Percentiles rank a stretch among this genome's conserved stretches.
Conservation (phyloP, 2,113 vertebrate genomes). For the Salvator merianae region DNA sequence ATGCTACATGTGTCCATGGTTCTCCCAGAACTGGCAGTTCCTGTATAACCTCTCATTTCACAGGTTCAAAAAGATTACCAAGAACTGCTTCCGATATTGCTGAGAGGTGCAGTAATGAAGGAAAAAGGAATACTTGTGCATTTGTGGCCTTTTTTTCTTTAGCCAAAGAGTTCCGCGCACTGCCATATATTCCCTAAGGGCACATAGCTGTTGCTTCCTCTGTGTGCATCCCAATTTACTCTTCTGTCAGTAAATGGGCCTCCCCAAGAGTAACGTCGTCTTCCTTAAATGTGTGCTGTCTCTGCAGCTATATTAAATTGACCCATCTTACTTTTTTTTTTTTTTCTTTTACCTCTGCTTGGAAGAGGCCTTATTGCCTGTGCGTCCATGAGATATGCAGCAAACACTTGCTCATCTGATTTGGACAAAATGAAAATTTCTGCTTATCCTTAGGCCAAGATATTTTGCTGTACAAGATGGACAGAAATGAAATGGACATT, state of each 20-base stretch:
- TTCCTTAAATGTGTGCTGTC: neutral
- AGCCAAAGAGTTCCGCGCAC: neutral
- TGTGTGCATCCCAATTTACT: neutral
- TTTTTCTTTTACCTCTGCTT: neutral
- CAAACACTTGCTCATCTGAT: neutral
- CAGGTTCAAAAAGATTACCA: too few species aligned
- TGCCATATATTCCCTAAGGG: neutral
- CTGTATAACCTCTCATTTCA: too few species aligned
- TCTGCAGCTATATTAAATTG: neutral
- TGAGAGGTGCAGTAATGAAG: neutral
- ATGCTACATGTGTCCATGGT: too few species aligned
- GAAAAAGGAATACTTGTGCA: neutral
- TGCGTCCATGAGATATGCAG: neutral
- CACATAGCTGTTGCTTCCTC: neutral
- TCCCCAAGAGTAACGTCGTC: neutral
- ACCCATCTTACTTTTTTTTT: neutral
- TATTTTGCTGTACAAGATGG: neutral
- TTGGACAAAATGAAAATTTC: constrained; percentile 1
- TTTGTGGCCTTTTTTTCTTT: neutral
- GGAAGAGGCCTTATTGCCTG: neutral
- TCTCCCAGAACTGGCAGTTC: too few species aligned
- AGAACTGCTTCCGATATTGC: too few species aligned
- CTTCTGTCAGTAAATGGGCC: neutral
- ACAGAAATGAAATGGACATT: neutral
- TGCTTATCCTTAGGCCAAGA: neutral